Percentiles rank a stretch among this genome's conserved stretches.
phyloP scores from a whole-genome alignment of 2,113 vertebrate species.

The Chlamydotis undulata region DNA sequence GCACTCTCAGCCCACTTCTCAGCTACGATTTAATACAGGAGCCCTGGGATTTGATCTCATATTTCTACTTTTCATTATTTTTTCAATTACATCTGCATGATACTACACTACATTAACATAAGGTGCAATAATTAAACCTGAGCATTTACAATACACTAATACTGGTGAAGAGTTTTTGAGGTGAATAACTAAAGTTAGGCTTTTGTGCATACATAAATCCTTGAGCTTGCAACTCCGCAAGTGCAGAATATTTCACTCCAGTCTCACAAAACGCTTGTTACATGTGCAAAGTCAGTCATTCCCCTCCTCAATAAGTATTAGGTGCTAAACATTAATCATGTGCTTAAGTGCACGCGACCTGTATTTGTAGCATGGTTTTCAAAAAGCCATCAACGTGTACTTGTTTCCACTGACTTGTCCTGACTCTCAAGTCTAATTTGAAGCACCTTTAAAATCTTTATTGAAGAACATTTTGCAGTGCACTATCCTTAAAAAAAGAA shows the following conservation, averaged over 20 bases:
- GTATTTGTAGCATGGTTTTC: not conserved
- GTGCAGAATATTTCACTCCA: not conserved
- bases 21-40: constrained; percentile 4
- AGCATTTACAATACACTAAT: not conserved
- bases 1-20: not conserved
- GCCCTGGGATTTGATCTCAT: not conserved
- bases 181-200: not conserved
- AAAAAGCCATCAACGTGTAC: not conserved
- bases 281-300: not conserved
- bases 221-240: not conserved
- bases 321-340: not conserved
- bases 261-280: not conserved
- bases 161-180: not conserved
- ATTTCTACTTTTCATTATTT: constrained; percentile 24
- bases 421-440: not conserved
- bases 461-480: not conserved
- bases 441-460: not conserved
- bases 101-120: not conserved
- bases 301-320: not conserved
- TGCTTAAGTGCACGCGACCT: not conserved
- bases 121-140: not conserved
- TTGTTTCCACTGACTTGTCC: not conserved
- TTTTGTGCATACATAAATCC: not conserved
- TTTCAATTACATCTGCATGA: constrained; percentile 7
- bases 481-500: not conserved